Base-by-base conservation (phyloP, 2,113 vertebrate genomes). In the Nymphicus hollandicus region DNA sequence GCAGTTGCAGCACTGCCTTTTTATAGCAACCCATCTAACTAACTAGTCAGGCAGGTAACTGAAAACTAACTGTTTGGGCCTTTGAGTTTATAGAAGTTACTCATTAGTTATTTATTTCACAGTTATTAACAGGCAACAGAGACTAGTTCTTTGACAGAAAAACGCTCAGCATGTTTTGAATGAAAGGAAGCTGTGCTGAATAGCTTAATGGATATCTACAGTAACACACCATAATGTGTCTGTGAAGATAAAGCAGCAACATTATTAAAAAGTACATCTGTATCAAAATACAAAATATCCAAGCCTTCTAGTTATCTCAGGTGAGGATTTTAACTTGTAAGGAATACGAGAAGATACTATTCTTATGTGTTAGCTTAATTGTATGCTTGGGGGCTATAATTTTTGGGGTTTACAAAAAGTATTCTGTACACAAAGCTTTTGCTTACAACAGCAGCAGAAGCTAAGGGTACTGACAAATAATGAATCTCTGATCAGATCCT, bases 191-290 rank as follows among this genome's bases (percentile, higher is more conserved):
- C 5, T 29, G 20, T 5, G 7, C 20, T 60, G 43, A 91, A 22
- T 2, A 86, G 11, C 41, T 61, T 65, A 69, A 52, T 13, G 15
- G 49, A 44, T 24, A 56, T 10, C 18, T 35, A 24, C 12, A n/a
- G 22, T 23, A 72, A 76, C 17, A 20, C 19, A 53, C 5, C 3
- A 2, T 24, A 63, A 56, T 0, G 0, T 15, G 19, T 13, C 49
- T 27, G 33, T 15, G 25, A 86, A 80, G 49, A 7, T 56, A 68
- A 71, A 29, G 35, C 1, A 63, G n/a, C 19, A 78, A 61, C 15
- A 63, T 28, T 25, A 92, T 73, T 14, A 69, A 65, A 47, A 83
- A 72, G 12, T 13, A 69, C 5, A 50, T 50, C 53, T 50, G 22
- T 33, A 63, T 17, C 39, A 65, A 60, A 60, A 58, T 53, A 58